Percentiles rank a stretch among this genome's conserved stretches.
These are phyloP conservation scores for Cranoglanis bouderius DNA, from an alignment of 2,113 vertebrate genomes.

Conservation along the genomic window DNA sequence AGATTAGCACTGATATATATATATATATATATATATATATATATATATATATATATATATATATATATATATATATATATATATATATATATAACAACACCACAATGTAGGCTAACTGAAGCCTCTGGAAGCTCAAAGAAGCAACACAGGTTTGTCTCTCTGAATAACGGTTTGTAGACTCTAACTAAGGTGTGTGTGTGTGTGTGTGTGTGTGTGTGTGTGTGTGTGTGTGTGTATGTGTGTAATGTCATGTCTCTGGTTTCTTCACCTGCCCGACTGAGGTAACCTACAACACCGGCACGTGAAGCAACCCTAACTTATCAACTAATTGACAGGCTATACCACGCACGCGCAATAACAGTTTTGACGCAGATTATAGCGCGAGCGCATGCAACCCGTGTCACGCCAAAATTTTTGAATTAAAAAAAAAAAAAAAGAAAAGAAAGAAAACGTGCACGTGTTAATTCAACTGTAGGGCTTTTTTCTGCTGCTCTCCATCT, in stretches of 20 bases:
- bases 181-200: background rate
- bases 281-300: background rate
- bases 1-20: no score
- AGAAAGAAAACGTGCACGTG: background rate
- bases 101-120: background rate
- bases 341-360: background rate
- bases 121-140: background rate
- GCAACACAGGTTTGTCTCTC: background rate
- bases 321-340: background rate
- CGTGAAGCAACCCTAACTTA: background rate
- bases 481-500: conserved; percentile 5
- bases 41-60: no score
- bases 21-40: no score
- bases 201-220: background rate
- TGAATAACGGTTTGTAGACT: background rate
- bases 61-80: no score
- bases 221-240: no score
- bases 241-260: background rate
- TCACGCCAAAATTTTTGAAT: background rate
- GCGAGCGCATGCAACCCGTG: background rate
- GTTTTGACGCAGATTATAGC: background rate
- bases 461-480: background rate
- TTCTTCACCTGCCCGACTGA: background rate
- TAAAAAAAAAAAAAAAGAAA: background rate
- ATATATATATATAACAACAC: background rate